A percentile compares a stretch with the other conserved stretches of the same genome.
Evolutionary conservation across 2,888 invertebrate genomes (phyloP).

Genomic region (Digitonthophagus gazella): DNA sequence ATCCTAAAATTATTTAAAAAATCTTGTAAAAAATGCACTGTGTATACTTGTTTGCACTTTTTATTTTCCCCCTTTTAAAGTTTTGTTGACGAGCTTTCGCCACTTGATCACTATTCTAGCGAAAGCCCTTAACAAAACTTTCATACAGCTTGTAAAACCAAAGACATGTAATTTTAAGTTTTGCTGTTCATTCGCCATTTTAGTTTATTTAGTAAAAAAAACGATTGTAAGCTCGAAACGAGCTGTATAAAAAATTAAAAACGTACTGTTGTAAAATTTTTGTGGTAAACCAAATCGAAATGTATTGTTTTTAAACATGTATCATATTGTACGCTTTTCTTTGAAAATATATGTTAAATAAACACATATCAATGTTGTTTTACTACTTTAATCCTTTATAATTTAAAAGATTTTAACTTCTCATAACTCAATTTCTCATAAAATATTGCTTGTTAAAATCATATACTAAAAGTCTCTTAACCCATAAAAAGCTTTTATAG

Average conservation of each 20-base stretch:
- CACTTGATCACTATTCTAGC: not conserved
- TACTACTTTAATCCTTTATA: not conserved
- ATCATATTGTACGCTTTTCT: constrained; percentile 27
- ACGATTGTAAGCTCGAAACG: constrained; percentile 5
- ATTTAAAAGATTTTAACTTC: too few relatives aligned
- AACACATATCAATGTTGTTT: constrained; percentile 2
- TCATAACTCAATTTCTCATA: too few relatives aligned
- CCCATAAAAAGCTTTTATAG: not conserved
- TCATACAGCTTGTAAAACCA: constrained; percentile 52
- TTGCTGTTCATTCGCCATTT: constrained; percentile 22
- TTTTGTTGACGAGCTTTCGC: constrained; percentile 45
- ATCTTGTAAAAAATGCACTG: constrained; percentile 24
- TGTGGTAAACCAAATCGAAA: constrained; percentile 6
- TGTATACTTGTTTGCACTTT: constrained; percentile 47
- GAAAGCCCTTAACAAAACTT: constrained; percentile 47
- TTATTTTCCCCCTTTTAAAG: constrained; percentile 33
- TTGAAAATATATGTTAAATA: constrained; percentile 29
- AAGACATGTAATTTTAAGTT: constrained; percentile 40
- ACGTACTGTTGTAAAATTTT: constrained; percentile 7
- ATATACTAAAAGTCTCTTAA: not conserved
- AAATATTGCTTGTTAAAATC: not conserved
- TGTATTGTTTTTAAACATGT: constrained; percentile 20
- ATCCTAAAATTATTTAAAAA: too few relatives aligned
- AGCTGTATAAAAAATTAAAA: constrained; percentile 19
- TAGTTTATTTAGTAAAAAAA: constrained; percentile 13